phyloP scores from a whole-genome alignment of 37 sponge, comb jelly and placozoan genomes.

The Axinella damicornis region DNA sequence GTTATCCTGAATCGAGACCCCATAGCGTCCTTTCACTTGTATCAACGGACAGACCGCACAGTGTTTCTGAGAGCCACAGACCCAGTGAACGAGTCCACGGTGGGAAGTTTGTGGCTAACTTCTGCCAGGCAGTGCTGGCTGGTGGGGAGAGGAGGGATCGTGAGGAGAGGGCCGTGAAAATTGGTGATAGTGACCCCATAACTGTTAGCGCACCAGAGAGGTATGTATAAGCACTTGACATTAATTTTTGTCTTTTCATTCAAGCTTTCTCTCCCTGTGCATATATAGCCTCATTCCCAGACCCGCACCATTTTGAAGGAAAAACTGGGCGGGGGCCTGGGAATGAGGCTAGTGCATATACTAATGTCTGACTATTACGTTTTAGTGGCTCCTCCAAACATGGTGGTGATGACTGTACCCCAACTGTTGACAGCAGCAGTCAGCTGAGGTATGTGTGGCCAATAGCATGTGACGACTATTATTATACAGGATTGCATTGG shows the following conservation, averaged over 20 bases:
- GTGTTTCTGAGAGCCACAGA: background rate
- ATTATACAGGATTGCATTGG: too few relatives aligned
- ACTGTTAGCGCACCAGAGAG: background rate
- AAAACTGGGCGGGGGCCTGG: too few relatives aligned
- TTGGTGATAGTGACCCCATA: background rate
- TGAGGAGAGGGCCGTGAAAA: background rate
- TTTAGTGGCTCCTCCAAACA: background rate
- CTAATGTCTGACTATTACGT: too few relatives aligned
- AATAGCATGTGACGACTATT: background rate
- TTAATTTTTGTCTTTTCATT: too few relatives aligned
- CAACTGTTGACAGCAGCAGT: too few relatives aligned
- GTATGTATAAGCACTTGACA: constrained; percentile 4
- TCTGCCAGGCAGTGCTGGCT: constrained; percentile 14
- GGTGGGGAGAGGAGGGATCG: background rate
- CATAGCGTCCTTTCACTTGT: too few relatives aligned
- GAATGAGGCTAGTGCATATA: background rate
- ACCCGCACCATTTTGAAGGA: too few relatives aligned
- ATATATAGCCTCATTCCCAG: too few relatives aligned
- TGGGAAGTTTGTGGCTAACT: constrained; percentile 33
- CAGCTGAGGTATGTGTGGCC: background rate
- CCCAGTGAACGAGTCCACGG: background rate
- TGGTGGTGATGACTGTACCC: too few relatives aligned
- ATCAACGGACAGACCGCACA: too few relatives aligned
- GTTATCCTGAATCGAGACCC: background rate
- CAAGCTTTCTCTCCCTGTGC: too few relatives aligned